Evolutionary conservation across 2,797 vertebrate species (phyloP).

Genomic region (Xenops minutus): DNA sequence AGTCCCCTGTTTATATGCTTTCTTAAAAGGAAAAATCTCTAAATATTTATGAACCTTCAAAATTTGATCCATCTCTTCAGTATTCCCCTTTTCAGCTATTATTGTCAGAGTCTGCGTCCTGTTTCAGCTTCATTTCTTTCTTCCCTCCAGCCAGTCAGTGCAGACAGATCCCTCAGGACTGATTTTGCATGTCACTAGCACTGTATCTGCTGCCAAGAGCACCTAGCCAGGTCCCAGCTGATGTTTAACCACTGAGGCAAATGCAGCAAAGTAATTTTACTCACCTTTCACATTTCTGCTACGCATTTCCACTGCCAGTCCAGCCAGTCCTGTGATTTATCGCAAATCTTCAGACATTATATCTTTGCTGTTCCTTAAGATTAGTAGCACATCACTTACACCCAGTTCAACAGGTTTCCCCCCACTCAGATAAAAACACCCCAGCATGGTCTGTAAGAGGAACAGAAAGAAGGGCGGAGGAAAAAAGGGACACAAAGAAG

Average conservation of each 20-base stretch:
- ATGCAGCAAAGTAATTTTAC: not conserved
- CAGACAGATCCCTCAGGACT: not conserved
- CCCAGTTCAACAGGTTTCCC: not conserved
- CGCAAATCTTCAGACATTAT: not conserved
- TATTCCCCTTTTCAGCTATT: not conserved
- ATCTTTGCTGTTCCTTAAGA: not conserved
- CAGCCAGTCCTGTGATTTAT: not conserved
- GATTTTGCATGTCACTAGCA: not conserved
- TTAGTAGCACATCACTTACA: not conserved
- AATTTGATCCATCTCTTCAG: not conserved
- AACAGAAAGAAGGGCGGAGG: not conserved
- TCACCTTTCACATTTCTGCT: not conserved
- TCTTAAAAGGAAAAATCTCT: not conserved
- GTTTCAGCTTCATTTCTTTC: not conserved
- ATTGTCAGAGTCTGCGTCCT: not conserved
- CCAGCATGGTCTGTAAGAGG: rapidly evolving
- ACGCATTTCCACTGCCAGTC: rapidly evolving
- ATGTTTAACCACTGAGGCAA: not conserved
- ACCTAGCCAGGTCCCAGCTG: not conserved
- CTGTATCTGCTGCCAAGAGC: not conserved
- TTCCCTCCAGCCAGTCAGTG: too few relatives aligned
- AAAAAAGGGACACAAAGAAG: not conserved
- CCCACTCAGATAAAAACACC: not conserved
- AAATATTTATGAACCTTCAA: not conserved
- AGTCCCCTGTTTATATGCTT: not conserved